Conservation (phyloP, 2,797 vertebrate genomes). For the Phoxinus dragarum region DNA sequence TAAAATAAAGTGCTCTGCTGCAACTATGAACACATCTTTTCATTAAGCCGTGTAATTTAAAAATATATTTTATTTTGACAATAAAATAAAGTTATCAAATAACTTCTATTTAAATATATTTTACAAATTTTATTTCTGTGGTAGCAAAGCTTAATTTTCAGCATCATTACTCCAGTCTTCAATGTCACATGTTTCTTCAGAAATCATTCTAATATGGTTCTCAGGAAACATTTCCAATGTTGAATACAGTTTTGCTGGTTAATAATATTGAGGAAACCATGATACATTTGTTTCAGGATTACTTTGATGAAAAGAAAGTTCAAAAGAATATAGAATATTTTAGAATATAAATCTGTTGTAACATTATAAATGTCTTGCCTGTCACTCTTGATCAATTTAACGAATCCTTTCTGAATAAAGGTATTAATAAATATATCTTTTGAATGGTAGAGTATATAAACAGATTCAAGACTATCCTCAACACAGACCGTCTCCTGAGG, state of each 20-base stretch:
- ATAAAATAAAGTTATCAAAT: not conserved
- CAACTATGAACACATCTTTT: not conserved
- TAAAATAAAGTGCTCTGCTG: not conserved
- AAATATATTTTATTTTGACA: not conserved
- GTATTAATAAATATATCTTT: not conserved
- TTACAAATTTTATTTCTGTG: not conserved
- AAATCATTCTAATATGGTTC: not conserved
- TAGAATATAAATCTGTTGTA: not conserved
- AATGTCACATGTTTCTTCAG: not conserved
- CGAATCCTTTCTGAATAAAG: not conserved
- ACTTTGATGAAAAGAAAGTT: not conserved
- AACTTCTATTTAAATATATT: not conserved
- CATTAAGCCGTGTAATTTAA: no score
- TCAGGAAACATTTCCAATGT: not conserved
- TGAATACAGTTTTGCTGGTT: not conserved
- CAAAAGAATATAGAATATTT: not conserved
- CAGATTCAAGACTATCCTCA: not conserved
- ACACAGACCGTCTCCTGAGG: constrained; percentile 12
- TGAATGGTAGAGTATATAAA: not conserved
- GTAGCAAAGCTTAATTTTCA: not conserved
- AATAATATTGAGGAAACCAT: not conserved
- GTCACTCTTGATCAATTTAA: not conserved
- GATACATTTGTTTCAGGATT: not conserved
- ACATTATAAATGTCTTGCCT: not conserved
- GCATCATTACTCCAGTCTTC: not conserved